These are phyloP conservation scores for Dynastes hyllus DNA, from an alignment of 2,888 invertebrate species.

Conservation along the genomic window DNA sequence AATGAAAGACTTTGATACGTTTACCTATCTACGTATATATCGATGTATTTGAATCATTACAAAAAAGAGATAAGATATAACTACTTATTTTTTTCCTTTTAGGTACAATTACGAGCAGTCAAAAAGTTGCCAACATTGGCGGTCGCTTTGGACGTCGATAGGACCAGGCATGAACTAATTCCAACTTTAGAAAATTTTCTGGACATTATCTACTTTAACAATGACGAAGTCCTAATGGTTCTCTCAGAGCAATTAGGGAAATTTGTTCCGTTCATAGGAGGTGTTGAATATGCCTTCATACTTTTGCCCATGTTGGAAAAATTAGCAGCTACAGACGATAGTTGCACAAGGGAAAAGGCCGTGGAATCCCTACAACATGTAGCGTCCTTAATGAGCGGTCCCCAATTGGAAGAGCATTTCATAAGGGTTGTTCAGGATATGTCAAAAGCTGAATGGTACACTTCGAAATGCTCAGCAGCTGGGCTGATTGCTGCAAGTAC, in stretches of 20 bases:
- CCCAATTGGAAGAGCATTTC: conserved; percentile 61
- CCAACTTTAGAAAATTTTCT: conserved; percentile 63
- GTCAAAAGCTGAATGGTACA: conserved; percentile 60
- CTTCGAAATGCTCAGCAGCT: conserved; percentile 55
- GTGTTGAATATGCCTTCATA: conserved; percentile 61
- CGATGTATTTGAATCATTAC: background rate
- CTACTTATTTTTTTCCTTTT: conserved; percentile 54
- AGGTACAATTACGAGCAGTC: conserved; percentile 69
- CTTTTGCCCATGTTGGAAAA: conserved; percentile 64
- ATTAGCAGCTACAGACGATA: conserved; percentile 65
- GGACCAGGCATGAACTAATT: conserved; percentile 63
- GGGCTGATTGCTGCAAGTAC: conserved; percentile 55
- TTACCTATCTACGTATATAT: background rate
- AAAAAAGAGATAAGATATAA: background rate
- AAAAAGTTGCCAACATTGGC: conserved; percentile 63
- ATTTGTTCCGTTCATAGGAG: conserved; percentile 65
- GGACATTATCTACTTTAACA: conserved; percentile 60
- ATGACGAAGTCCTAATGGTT: conserved; percentile 64
- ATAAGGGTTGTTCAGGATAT: conserved; percentile 62
- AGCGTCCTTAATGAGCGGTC: conserved; percentile 57
- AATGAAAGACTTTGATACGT: background rate
- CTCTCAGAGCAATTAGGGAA: conserved; percentile 64
- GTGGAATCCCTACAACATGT: conserved; percentile 63
- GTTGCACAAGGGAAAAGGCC: conserved; percentile 63
- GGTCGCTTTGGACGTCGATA: conserved; percentile 61